Evolutionary conservation across 2,797 vertebrate genomes (phyloP), one percentile per base, ranked within the genome.

Genomic region (Halcyon chelicuti): DNA sequence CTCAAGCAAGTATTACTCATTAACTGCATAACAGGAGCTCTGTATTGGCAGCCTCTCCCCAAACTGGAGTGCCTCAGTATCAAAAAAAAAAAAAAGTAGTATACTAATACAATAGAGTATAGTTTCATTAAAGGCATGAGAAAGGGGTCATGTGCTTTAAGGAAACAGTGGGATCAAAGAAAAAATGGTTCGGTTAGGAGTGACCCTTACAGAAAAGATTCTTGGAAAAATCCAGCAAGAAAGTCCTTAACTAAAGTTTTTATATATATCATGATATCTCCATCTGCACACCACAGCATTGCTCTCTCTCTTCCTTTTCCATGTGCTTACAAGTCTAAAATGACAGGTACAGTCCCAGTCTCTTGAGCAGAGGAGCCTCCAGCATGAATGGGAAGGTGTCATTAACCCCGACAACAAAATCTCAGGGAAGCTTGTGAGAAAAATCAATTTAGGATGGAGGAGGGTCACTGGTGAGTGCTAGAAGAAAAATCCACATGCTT

Each of bases 341-440:
- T 21, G 66, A 20, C 47, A 9, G 1, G 7, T 3, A 15, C 12
- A 66, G 39, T 2, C 61, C 26, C 66, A 35, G 22, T 1, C 29
- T 1, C 29, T 26, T 7, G 26, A 70, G 51, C 37, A 55, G 44
- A 63, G 14, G 44, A 65, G 31, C 21, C 39, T 51, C 42, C 7
- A 8, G 37, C 37, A 26, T 0, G 1, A 31, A 6, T 49, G 46
- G 67, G 23, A 66, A 61, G 8, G 12, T 25, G 5, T 35, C 42
- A 19, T 58, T 5, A 7, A 33, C 28, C 19, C 35, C 49, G 46
- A 46, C 18, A 21, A 17, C 7, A 71, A 62, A 61, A 77, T 17
- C 1, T 46, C 5, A 4, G 29, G 3, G 6, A 3, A 4, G 2
- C 2, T 39, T 74, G 25, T 0, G 1, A 72, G 76, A 58, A 93